These are phyloP conservation scores for Syrrhaptes paradoxus DNA, from an alignment of 2,113 vertebrate species.

Conservation along the genomic window DNA sequence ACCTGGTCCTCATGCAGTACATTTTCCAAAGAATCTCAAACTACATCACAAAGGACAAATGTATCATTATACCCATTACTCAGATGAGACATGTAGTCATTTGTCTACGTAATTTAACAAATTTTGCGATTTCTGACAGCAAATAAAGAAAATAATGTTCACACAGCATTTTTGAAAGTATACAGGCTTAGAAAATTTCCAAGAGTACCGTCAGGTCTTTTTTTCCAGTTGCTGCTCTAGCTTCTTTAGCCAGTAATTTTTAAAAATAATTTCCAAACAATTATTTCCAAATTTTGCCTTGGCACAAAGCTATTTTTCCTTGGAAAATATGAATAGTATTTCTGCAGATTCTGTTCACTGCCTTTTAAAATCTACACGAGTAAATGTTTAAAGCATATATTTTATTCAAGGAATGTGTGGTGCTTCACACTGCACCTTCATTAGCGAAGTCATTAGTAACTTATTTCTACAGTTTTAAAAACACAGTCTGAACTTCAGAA, in stretches of 20 bases:
- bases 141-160: not conserved
- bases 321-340: not conserved
- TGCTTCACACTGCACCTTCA: not conserved
- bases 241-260: not conserved
- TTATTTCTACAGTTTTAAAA: not conserved
- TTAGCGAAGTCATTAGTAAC: not conserved
- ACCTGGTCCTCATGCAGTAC: not conserved
- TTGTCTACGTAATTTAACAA: not conserved
- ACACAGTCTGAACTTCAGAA: not conserved
- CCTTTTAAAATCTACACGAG: not conserved
- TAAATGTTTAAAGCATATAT: not conserved
- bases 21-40: not conserved
- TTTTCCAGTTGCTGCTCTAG: not conserved
- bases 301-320: not conserved
- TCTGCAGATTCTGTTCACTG: not conserved
- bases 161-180: not conserved
- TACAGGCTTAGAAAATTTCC: not conserved
- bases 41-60: not conserved
- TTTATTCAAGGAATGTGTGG: not conserved
- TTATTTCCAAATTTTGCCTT: not conserved
- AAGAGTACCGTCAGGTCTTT: not conserved
- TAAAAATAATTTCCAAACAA: not conserved
- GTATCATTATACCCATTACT: not conserved
- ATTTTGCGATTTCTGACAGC: not conserved
- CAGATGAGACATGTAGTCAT: not conserved